These are phyloP conservation scores for Oncorhynchus kisutch DNA, from an alignment of 2,113 vertebrate genomes.

Conservation along the genomic window DNA sequence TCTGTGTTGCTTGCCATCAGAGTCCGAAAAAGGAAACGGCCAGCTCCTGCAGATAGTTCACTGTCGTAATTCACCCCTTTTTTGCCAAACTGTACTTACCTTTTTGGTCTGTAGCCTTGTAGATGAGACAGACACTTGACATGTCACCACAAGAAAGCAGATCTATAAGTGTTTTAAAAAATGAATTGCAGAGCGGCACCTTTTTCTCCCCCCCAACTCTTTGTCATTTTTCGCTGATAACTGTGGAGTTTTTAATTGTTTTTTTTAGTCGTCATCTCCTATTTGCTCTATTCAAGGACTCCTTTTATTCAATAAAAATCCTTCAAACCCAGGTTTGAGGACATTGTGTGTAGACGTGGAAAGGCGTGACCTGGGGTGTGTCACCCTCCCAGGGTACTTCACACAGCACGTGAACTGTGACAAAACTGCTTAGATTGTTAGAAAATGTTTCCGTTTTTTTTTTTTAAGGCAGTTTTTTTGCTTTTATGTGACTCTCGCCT, in stretches of 20 bases:
- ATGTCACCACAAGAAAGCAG: slow-evolving; percentile 29
- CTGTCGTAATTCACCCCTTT: slow-evolving; percentile 55
- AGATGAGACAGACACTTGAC: slow-evolving; percentile 38
- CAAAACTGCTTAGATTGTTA: slow-evolving; percentile 47
- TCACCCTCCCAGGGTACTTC: slow-evolving; percentile 16
- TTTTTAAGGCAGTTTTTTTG: slow-evolving; percentile 8
- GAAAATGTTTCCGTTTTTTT: slow-evolving; percentile 8
- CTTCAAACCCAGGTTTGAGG: slow-evolving; percentile 45
- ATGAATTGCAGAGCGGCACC: slow-evolving; percentile 59
- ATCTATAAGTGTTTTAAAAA: slow-evolving; percentile 36
- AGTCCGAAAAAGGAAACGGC: slow-evolving; percentile 28
- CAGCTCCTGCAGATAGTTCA: slow-evolving; percentile 40
- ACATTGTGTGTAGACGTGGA: slow-evolving; percentile 55
- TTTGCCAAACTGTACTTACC: slow-evolving; percentile 68
- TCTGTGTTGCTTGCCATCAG: slow-evolving; percentile 33
- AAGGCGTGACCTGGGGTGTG: slow-evolving; percentile 15
- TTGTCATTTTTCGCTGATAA: slow-evolving; percentile 64
- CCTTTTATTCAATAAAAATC: slow-evolving; percentile 64
- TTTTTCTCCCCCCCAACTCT: slow-evolving; percentile 33
- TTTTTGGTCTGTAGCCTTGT: slow-evolving; percentile 56
- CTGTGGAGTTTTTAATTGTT: slow-evolving; percentile 49
- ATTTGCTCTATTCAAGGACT: slow-evolving; percentile 57
- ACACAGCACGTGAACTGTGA: slow-evolving; percentile 41
- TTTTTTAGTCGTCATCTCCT: slow-evolving; percentile 45
- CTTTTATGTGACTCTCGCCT: slow-evolving; percentile 38